Evolutionary conservation across 2,113 vertebrate species (phyloP).

Genomic region (Datnioides undecimradiatus): DNA sequence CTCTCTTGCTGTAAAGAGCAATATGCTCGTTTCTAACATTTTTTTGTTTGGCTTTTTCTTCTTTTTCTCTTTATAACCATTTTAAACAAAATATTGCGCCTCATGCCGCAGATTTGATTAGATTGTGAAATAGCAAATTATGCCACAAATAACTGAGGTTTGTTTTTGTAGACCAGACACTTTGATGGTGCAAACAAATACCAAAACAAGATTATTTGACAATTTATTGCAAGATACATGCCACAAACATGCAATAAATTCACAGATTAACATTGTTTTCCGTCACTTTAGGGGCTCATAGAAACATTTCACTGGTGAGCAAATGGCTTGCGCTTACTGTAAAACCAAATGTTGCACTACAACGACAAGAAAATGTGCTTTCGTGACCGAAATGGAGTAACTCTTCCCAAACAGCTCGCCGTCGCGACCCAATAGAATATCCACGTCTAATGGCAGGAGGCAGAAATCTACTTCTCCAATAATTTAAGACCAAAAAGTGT

Average conservation of each 20-base stretch:
- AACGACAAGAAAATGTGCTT: constrained; percentile 80
- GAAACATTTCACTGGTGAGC: constrained; percentile 69
- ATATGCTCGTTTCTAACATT: background rate
- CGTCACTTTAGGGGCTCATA: constrained; percentile 68
- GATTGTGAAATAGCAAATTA: too few relatives aligned
- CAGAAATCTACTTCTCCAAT: constrained; percentile 58
- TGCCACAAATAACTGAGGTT: background rate
- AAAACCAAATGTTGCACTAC: constrained; percentile 69
- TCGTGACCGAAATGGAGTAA: constrained; percentile 57
- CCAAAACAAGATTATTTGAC: constrained; percentile 56
- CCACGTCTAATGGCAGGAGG: constrained; percentile 44
- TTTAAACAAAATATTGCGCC: background rate
- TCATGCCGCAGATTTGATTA: background rate
- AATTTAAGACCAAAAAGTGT: constrained; percentile 81
- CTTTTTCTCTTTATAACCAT: accelerated
- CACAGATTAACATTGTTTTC: constrained; percentile 78
- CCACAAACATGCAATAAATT: constrained; percentile 93
- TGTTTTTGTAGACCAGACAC: background rate
- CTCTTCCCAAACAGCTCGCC: constrained; percentile 60
- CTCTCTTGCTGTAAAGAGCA: background rate
- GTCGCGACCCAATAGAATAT: constrained; percentile 25
- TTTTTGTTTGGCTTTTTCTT: background rate
- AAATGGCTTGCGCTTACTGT: constrained; percentile 61
- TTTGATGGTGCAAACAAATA: background rate
- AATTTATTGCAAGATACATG: constrained; percentile 99